A percentile compares a stretch with the other conserved stretches of the same genome.
These are phyloP conservation scores for Centruroides sculpturatus DNA, from an alignment of 1,140 invertebrate genomes.

Conservation along the genomic window DNA sequence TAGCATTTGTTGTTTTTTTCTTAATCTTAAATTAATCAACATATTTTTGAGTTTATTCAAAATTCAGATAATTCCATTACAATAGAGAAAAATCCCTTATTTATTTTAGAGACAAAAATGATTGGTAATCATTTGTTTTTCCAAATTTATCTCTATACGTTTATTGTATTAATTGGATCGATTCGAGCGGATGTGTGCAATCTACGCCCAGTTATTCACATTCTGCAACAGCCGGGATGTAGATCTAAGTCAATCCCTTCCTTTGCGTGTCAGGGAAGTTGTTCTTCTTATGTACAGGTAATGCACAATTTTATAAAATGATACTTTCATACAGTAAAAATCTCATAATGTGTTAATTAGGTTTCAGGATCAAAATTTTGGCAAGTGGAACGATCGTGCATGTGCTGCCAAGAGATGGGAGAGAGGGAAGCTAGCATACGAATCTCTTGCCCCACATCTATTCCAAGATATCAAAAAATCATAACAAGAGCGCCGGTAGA, in stretches of 20 bases:
- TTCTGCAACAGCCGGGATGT: conserved; percentile 79
- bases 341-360: conserved; percentile 30
- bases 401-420: conserved; percentile 87
- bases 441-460: conserved; percentile 73
- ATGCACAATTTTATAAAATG: neutral
- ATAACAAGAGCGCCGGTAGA: conserved; percentile 80
- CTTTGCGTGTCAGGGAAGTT: conserved; percentile 79
- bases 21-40: too few species aligned
- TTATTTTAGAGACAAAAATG: too few species aligned
- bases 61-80: too few species aligned
- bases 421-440: conserved; percentile 77
- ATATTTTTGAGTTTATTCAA: too few species aligned
- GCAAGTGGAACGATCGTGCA: conserved; percentile 88
- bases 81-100: too few species aligned
- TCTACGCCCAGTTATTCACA: conserved; percentile 79
- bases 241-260: conserved; percentile 83
- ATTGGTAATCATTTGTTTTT: too few species aligned
- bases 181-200: conserved; percentile 56
- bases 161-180: too few species aligned
- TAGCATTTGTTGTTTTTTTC: too few species aligned
- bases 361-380: conserved; percentile 90
- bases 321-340: too few species aligned
- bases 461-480: conserved; percentile 73
- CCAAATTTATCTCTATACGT: too few species aligned
- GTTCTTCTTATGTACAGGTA: conserved; percentile 83